Evolutionary conservation across 2,797 vertebrate species (phyloP).

Genomic region (Loris lydekkerianus): DNA sequence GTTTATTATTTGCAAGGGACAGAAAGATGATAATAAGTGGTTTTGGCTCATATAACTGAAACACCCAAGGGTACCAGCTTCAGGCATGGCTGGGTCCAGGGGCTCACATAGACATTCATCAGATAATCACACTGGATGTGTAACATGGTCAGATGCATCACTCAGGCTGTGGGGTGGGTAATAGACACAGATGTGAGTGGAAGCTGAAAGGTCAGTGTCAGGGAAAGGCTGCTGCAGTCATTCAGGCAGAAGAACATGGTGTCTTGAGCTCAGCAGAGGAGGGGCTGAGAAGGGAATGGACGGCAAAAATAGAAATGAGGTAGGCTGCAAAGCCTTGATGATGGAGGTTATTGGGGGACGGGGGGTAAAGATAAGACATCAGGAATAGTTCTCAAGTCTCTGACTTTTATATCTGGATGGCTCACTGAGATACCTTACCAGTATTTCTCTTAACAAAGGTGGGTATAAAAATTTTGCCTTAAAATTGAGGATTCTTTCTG

Average conservation of each 20-base stretch:
- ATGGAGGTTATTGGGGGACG: accelerated
- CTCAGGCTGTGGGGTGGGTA: not conserved
- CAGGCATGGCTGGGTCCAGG: not conserved
- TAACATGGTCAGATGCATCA: not conserved
- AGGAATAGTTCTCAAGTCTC: not conserved
- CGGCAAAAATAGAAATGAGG: not conserved
- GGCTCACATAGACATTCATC: not conserved
- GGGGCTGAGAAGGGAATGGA: not conserved
- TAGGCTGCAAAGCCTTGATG: not conserved
- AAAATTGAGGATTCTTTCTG: not conserved
- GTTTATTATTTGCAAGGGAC: not conserved
- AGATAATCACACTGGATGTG: not conserved
- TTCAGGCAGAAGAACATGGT: not conserved
- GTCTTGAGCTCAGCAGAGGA: not conserved
- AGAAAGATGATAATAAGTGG: not conserved
- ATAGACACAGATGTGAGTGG: not conserved
- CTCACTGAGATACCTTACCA: not conserved
- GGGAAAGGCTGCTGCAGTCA: not conserved
- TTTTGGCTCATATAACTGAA: not conserved
- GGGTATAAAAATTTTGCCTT: not conserved
- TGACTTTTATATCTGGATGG: not conserved
- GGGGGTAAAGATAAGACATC: not conserved
- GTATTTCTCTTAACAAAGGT: not conserved
- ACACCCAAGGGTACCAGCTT: not conserved
- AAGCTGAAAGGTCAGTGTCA: not conserved